phyloP scores from a whole-genome alignment of 2,113 vertebrate species.

The Octodon degus region DNA sequence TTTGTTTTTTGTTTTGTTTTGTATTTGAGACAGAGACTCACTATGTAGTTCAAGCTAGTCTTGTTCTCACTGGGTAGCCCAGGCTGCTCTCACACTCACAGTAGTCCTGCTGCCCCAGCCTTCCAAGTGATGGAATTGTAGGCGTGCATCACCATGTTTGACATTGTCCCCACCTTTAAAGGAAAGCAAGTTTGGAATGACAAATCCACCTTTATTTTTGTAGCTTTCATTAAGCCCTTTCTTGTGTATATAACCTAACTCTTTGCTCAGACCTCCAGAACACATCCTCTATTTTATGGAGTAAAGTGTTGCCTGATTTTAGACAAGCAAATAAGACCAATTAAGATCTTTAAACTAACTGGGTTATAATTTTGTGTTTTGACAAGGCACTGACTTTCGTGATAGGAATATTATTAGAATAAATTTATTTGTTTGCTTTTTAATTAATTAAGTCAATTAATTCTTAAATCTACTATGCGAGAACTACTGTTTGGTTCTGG shows the following conservation, averaged over 20 bases:
- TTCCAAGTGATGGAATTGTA: not conserved
- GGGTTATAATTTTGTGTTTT: not conserved
- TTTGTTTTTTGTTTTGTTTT: not conserved
- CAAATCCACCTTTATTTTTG: not conserved
- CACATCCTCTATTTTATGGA: not conserved
- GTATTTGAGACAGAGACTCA: not conserved
- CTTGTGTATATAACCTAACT: not conserved
- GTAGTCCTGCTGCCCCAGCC: not conserved
- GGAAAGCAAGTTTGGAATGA: not conserved
- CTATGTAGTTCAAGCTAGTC: not conserved
- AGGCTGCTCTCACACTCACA: not conserved
- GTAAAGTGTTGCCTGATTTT: not conserved
- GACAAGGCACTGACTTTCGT: not conserved
- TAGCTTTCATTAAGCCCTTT: not conserved
- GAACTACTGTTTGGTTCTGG: not conserved
- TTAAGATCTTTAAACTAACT: not conserved
- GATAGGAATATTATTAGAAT: not conserved
- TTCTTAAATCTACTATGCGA: not conserved
- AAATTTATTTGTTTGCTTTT: conserved; percentile 10
- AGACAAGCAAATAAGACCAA: not conserved
- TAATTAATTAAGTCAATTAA: not conserved
- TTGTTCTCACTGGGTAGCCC: not conserved
- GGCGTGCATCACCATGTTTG: not conserved
- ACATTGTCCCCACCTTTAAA: not conserved
- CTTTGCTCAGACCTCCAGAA: not conserved